Conservation (phyloP, 2,888 invertebrate genomes). For the Callosobruchus maculatus region DNA sequence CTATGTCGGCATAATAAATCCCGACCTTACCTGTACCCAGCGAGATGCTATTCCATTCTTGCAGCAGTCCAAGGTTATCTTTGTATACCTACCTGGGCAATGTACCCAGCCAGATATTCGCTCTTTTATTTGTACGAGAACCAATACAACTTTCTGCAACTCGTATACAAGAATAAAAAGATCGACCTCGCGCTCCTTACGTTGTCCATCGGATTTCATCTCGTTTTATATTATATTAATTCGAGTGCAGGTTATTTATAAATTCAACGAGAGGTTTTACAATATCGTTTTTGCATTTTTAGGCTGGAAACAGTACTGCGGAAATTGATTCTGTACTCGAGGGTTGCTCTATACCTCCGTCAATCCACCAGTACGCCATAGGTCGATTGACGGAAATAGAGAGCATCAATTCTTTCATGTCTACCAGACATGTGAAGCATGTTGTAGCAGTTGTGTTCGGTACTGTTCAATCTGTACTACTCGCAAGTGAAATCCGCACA, state of each 20-base stretch:
- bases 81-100: conserved; percentile 42
- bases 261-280: neutral
- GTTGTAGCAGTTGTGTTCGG: too few relatives aligned
- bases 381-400: too few relatives aligned
- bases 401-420: too few relatives aligned
- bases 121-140: neutral
- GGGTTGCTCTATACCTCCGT: too few relatives aligned
- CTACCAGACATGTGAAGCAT: too few relatives aligned
- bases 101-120: conserved; percentile 28
- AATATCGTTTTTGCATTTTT: too few relatives aligned
- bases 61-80: conserved; percentile 41
- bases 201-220: neutral
- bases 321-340: too few relatives aligned
- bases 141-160: conserved; percentile 14
- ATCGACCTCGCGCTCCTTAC: conserved; percentile 2
- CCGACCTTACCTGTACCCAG: conserved; percentile 40
- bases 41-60: conserved; percentile 39
- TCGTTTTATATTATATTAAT: neutral
- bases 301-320: too few relatives aligned
- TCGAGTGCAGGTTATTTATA: neutral
- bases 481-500: too few relatives aligned
- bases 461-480: too few relatives aligned
- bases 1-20: conserved; percentile 26
- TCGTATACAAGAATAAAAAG: conserved; percentile 18
- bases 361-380: too few relatives aligned